A percentile compares a stretch with the other conserved stretches of the same genome.
phyloP scores from a whole-genome alignment of 2,113 vertebrate genomes.

The Xenopus borealis region DNA sequence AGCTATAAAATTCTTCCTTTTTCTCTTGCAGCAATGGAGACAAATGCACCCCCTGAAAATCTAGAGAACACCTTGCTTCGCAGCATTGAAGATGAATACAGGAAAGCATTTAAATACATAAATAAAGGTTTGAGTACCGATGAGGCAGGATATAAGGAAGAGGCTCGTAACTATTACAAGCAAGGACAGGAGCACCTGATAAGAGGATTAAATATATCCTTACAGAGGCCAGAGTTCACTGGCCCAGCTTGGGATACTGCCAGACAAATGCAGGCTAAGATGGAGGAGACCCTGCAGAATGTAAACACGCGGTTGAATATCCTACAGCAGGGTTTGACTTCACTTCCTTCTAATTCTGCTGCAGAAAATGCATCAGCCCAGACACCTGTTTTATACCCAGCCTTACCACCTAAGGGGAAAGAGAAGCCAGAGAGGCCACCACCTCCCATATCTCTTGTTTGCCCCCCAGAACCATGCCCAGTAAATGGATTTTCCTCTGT shows the following conservation, averaged over 20 bases:
- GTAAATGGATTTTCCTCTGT: slow-evolving; percentile 45
- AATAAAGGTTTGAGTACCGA: slow-evolving; percentile 82
- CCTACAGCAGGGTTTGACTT: slow-evolving; percentile 65
- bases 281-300: slow-evolving; percentile 86
- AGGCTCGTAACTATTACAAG: slow-evolving; percentile 78
- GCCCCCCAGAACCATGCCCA: slow-evolving; percentile 45
- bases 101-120: slow-evolving; percentile 81
- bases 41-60: slow-evolving; percentile 65
- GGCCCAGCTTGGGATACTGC: slow-evolving; percentile 82
- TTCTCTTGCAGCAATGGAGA: slow-evolving; percentile 73
- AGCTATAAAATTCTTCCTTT: too few species aligned
- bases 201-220: slow-evolving; percentile 73
- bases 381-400: slow-evolving; percentile 69
- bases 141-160: slow-evolving; percentile 75
- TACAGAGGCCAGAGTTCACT: slow-evolving; percentile 60
- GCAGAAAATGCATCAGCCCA: slow-evolving; percentile 21
- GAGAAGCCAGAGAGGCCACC: slow-evolving; percentile 54
- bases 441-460: slow-evolving; percentile 47
- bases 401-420: slow-evolving; percentile 66
- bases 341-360: slow-evolving; percentile 24
- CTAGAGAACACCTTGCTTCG: slow-evolving; percentile 77
- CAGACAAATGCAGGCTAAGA: slow-evolving; percentile 90
- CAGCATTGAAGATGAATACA: slow-evolving; percentile 85
- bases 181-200: slow-evolving; percentile 82
- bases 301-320: slow-evolving; percentile 76